Percentiles rank a stretch among this genome's conserved stretches.
Conservation (phyloP, 2,113 vertebrate species). For the Zapornia atra region DNA sequence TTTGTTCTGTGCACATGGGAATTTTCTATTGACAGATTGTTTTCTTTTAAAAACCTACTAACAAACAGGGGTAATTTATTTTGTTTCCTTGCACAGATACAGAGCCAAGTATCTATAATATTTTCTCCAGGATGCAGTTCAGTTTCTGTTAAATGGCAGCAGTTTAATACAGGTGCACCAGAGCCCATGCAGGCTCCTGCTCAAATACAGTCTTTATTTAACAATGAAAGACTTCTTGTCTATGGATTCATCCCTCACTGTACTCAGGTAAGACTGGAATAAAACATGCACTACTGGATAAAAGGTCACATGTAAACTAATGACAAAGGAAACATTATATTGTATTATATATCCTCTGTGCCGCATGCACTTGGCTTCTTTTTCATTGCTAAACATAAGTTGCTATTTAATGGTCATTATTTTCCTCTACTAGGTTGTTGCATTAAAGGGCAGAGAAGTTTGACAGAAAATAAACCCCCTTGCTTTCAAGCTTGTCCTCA, state of each 20-base stretch:
- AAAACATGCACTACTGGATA: background rate
- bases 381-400: background rate
- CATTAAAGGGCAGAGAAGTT: no score
- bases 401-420: background rate
- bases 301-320: background rate
- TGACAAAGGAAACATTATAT: background rate
- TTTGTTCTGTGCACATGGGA: background rate
- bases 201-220: slow-evolving; percentile 82
- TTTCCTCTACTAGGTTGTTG: background rate
- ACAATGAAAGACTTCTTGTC: slow-evolving; percentile 80
- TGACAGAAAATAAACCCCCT: no score
- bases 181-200: slow-evolving; percentile 82
- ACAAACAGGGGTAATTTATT: background rate
- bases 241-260: slow-evolving; percentile 87
- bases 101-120: slow-evolving; percentile 75
- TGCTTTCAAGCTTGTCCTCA: no score
- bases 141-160: slow-evolving; percentile 88
- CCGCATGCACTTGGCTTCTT: background rate
- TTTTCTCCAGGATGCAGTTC: slow-evolving; percentile 81
- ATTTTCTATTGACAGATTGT: background rate
- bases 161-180: slow-evolving; percentile 59
- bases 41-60: background rate
- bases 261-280: slow-evolving; percentile 78
- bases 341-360: background rate
- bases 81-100: slow-evolving; percentile 71